Percentiles rank a stretch among this genome's conserved stretches.
These are phyloP conservation scores for Drosophila formosana DNA, from an alignment of 2,888 invertebrate species.

Conservation along the genomic window DNA sequence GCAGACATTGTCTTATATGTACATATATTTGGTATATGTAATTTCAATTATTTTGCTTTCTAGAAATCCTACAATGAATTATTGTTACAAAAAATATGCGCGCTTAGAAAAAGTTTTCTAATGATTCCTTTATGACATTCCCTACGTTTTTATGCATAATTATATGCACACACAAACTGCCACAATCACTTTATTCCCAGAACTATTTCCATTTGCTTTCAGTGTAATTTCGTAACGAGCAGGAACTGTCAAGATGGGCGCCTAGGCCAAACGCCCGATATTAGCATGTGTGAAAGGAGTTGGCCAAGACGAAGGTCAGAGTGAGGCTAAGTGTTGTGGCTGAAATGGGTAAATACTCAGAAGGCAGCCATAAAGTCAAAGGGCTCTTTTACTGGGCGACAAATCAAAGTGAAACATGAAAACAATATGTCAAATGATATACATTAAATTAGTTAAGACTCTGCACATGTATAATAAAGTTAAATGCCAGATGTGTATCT, in stretches of 20 bases:
- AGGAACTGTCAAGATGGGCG: slow-evolving; percentile 38
- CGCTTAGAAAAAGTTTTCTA: no score
- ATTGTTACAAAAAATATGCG: no score
- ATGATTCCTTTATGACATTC: neutral
- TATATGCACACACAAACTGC: neutral
- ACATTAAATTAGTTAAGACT: slow-evolving; percentile 82
- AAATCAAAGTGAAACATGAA: slow-evolving; percentile 79
- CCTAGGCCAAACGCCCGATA: slow-evolving; percentile 32
- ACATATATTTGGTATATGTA: no score
- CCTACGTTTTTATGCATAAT: neutral
- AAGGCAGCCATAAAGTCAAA: no score
- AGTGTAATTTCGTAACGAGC: slow-evolving; percentile 31
- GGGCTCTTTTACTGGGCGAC: slow-evolving; percentile 50
- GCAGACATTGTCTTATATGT: no score
- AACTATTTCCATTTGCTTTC: slow-evolving; percentile 4
- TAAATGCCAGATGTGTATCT: slow-evolving; percentile 49
- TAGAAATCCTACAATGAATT: no score
- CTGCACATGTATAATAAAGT: slow-evolving; percentile 65
- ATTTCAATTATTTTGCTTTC: no score
- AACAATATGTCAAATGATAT: slow-evolving; percentile 83
- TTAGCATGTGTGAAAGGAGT: slow-evolving; percentile 54
- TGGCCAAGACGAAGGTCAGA: neutral
- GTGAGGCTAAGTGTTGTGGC: neutral
- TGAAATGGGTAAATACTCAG: no score
- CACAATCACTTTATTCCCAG: neutral